Evolutionary conservation across 1,140 invertebrate species (phyloP), one percentile per base, ranked within the genome.

Genomic region (Eumeta japonica): DNA sequence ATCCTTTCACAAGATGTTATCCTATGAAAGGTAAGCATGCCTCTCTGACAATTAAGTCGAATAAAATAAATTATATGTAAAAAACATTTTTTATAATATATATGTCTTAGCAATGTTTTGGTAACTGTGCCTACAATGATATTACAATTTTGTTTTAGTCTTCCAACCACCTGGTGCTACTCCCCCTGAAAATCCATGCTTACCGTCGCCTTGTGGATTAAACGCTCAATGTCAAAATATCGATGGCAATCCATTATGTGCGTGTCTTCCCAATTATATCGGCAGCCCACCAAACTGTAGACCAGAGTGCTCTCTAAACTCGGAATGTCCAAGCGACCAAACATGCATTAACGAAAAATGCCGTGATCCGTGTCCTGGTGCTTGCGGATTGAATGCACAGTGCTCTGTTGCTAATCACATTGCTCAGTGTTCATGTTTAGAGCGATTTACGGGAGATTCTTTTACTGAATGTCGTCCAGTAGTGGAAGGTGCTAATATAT

Each of bases 331-430:
- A 9, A 82, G 81, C 45, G 80, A 80, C 43, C 73, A 78, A 51
- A 86, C 85, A 10, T 89, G 87, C 51, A 81, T 84, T 10, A 83
- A 82, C 45, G 80, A 86, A 55, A 83, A 82, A 64, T 88, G 86
- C 61, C 68, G 74, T 16, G 83, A 89, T 72, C 85, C 86, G 31
- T 89, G 86, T 57, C 78, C 77, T 10, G 84, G 85, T 12, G 83
- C 83, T 1, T 88, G 86, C 50, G 85, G 86, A 18, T 50, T 82
- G 18, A 78, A 79, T 41, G 82, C 85, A 2, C 62, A 79, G 41
- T 89, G 86, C 52, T 75, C 47, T 28, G 86, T 89, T 5, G 83
- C 84, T 35, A 88, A 89, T 62, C 88, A 90, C 47, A 85, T 84
- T 36, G 84, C 88, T 9, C 81, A 83, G 18, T 91, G 89, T 44